Conservation (phyloP, 2,888 invertebrate species). For the Platycheirus rosarum region DNA sequence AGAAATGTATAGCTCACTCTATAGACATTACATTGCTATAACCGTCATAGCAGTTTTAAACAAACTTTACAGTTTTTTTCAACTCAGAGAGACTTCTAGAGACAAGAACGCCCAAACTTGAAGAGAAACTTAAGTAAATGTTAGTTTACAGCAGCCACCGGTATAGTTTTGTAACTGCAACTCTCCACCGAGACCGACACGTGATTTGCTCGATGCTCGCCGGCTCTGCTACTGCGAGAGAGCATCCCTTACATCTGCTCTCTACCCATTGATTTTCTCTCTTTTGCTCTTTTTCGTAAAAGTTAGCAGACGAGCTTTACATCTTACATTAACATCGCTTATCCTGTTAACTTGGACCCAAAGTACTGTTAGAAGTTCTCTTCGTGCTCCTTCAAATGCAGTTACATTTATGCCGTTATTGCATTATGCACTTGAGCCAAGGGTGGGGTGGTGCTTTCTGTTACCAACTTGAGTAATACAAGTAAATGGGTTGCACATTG, state of each 20-base stretch:
- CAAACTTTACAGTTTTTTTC: slow-evolving; percentile 45
- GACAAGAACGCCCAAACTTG: slow-evolving; percentile 2
- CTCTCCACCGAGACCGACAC: slow-evolving; percentile 52
- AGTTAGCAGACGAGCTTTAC: slow-evolving; percentile 67
- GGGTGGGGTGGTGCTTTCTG: slow-evolving; percentile 26
- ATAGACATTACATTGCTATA: slow-evolving; percentile 37
- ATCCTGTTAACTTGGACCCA: slow-evolving; percentile 64
- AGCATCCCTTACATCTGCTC: slow-evolving; percentile 28
- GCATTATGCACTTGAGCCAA: slow-evolving; percentile 1
- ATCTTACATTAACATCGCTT: slow-evolving; percentile 22
- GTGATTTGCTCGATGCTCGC: slow-evolving; percentile 25
- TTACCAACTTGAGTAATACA: slow-evolving; percentile 49
- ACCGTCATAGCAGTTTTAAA: slow-evolving; percentile 6
- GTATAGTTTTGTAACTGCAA: slow-evolving; percentile 27
- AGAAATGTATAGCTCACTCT: background rate
- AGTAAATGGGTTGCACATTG: slow-evolving; percentile 65
- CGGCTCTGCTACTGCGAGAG: slow-evolving; percentile 9
- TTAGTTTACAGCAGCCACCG: slow-evolving; percentile 46
- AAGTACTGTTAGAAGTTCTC: slow-evolving; percentile 33
- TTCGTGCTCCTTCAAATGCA: slow-evolving; percentile 54
- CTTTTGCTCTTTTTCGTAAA: slow-evolving; percentile 12
- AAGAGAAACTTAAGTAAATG: slow-evolving; percentile 68
- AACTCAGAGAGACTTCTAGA: slow-evolving; percentile 18
- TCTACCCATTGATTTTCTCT: too few relatives aligned
- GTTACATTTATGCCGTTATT: slow-evolving; percentile 8